phyloP scores from a whole-genome alignment of 2,888 invertebrate genomes.

The Scaptomyza tumidula region DNA sequence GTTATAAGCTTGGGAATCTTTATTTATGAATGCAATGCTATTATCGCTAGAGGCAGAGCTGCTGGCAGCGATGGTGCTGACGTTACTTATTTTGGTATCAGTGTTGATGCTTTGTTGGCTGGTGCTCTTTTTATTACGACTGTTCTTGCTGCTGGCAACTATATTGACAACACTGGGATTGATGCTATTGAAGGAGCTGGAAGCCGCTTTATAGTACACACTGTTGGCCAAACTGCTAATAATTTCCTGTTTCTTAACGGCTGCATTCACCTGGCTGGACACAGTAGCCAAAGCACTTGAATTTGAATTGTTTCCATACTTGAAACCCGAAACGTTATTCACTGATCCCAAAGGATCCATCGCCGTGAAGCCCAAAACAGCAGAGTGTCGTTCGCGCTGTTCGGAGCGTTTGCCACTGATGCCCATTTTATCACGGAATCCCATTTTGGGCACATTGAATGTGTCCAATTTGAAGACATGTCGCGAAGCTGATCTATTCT shows the following conservation, averaged over 20 bases:
- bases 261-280: conserved; percentile 55
- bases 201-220: conserved; percentile 53
- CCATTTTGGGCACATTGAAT: conserved; percentile 50
- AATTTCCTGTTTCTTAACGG: conserved; percentile 35
- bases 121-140: neutral
- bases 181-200: conserved; percentile 25
- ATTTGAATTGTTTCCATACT: conserved; percentile 33
- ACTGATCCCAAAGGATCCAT: neutral
- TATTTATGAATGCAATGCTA: neutral
- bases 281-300: conserved; percentile 54
- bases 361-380: conserved; percentile 42
- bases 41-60: neutral
- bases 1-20: neutral
- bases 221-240: conserved; percentile 40
- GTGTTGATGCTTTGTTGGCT: neutral
- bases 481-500: conserved; percentile 18
- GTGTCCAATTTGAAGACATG: conserved; percentile 57
- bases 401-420: neutral
- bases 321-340: conserved; percentile 24
- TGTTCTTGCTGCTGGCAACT: neutral
- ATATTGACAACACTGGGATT: conserved; percentile 40
- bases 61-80: neutral
- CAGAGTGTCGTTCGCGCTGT: conserved; percentile 8
- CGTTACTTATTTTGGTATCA: neutral
- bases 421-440: conserved; percentile 28